These are phyloP conservation scores for Nephrotoma appendiculata DNA, from an alignment of 2,888 invertebrate genomes.

Conservation along the genomic window DNA sequence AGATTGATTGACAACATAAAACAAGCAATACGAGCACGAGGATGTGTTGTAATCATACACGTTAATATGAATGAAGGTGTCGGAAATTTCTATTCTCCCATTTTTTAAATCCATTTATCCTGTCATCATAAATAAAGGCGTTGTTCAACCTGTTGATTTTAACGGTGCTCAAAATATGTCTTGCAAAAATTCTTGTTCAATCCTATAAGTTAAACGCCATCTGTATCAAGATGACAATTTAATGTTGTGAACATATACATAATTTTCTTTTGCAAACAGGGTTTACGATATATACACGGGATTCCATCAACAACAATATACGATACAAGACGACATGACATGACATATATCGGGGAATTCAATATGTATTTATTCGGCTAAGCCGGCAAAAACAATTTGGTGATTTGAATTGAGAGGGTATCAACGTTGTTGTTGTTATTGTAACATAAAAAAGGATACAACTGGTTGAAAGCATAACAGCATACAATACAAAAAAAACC, in stretches of 20 bases:
- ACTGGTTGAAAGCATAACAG: not conserved
- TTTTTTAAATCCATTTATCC: no score
- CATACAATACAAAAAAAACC: not conserved
- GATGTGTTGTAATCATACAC: no score
- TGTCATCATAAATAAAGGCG: no score
- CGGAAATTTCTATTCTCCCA: no score
- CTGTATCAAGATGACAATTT: not conserved
- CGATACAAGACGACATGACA: not conserved
- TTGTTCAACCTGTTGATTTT: no score
- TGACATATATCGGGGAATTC: not conserved
- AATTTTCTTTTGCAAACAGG: not conserved
- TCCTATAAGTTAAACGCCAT: not conserved
- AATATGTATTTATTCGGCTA: not conserved
- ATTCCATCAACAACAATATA: not conserved
- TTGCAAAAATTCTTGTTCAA: no score
- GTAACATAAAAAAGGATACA: not conserved
- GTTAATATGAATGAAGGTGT: no score
- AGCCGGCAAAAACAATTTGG: not conserved
- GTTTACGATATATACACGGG: not conserved
- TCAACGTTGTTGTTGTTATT: not conserved
- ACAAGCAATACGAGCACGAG: no score
- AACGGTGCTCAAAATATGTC: no score
- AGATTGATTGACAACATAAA: no score
- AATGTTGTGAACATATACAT: not conserved
- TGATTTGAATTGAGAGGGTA: not conserved